These are phyloP conservation scores for Amia ocellicauda DNA, from an alignment of 2,113 vertebrate species.

Conservation along the genomic window DNA sequence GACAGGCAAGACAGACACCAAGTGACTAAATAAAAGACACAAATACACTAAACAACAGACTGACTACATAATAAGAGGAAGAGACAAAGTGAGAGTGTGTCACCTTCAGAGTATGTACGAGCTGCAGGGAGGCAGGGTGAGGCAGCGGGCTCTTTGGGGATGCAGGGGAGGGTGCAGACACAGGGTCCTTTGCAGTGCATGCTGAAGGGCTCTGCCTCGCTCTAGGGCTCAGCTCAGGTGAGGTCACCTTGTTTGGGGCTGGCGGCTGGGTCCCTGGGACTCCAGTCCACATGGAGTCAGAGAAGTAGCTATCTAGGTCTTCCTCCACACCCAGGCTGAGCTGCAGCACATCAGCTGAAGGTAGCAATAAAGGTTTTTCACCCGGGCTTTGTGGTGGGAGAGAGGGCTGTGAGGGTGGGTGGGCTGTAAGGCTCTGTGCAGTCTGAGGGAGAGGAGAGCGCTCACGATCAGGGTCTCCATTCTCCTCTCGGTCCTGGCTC, in stretches of 20 bases:
- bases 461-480: too few relatives aligned
- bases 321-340: not conserved
- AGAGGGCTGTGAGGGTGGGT: too few relatives aligned
- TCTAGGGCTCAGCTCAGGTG: not conserved
- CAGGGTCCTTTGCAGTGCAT: not conserved
- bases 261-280: not conserved
- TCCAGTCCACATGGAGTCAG: conserved; percentile 12
- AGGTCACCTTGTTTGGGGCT: not conserved
- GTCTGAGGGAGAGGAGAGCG: too few relatives aligned
- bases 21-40: too few relatives aligned
- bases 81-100: too few relatives aligned
- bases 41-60: too few relatives aligned
- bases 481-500: too few relatives aligned
- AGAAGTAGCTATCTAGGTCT: conserved; percentile 24
- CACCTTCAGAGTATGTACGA: conserved; percentile 47
- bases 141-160: not conserved
- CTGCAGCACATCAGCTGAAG: too few relatives aligned
- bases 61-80: too few relatives aligned
- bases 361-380: too few relatives aligned
- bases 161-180: not conserved
- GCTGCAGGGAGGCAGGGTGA: conserved; percentile 14
- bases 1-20: too few relatives aligned
- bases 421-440: too few relatives aligned
- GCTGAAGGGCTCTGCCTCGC: not conserved
- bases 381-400: not conserved